Conservation (phyloP, 1,140 invertebrate genomes). For the Epicauta chinensis region DNA sequence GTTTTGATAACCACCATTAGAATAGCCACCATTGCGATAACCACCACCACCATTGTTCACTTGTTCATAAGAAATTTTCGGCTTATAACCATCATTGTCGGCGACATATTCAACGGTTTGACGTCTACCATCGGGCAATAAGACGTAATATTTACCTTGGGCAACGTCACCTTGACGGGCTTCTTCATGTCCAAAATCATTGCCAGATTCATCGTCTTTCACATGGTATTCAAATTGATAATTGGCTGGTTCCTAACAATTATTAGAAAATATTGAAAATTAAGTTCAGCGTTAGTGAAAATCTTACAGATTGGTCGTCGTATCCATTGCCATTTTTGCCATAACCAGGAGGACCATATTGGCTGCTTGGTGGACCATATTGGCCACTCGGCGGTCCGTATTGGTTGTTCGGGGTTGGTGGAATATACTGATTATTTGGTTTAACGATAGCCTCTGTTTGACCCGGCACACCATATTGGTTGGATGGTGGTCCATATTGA, state of each 20-base stretch:
- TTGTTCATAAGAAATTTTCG: conserved; percentile 66
- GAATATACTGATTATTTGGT: conserved; percentile 27
- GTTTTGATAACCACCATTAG: conserved; percentile 12
- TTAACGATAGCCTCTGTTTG: conserved; percentile 30
- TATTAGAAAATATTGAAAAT: conserved; percentile 5
- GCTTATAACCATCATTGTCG: conserved; percentile 68
- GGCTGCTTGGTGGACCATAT: conserved; percentile 32
- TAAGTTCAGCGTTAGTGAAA: background rate
- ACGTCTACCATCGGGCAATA: conserved; percentile 68
- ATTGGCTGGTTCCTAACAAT: conserved; percentile 54
- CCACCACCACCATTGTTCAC: conserved; percentile 46
- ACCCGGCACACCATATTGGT: conserved; percentile 29
- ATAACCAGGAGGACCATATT: conserved; percentile 19
- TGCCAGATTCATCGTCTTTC: conserved; percentile 60
- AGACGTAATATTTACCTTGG: conserved; percentile 63
- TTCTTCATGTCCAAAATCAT: conserved; percentile 68
- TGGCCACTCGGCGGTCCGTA: conserved; percentile 42
- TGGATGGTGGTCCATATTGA: conserved; percentile 27
- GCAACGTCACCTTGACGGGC: conserved; percentile 58
- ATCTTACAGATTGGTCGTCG: conserved; percentile 40
- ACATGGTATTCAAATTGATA: conserved; percentile 71
- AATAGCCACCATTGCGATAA: conserved; percentile 31
- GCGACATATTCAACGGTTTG: conserved; percentile 73
- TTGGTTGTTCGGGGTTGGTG: conserved; percentile 41
- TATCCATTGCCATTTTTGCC: conserved; percentile 33